Base-by-base conservation (phyloP, 2,797 vertebrate genomes). In the Brachyrhaphis roseni region DNA sequence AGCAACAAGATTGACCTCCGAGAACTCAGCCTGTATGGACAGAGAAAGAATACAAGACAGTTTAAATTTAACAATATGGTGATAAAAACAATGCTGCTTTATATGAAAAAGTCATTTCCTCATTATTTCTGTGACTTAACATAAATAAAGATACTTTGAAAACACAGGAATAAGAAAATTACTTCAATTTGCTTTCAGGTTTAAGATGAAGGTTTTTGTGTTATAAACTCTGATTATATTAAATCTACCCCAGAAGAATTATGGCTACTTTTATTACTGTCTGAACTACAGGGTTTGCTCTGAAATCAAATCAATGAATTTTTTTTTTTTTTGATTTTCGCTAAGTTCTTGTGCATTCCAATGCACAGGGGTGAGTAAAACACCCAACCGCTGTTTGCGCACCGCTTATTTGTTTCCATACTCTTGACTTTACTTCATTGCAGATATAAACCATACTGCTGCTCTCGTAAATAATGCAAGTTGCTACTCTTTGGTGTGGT, bases 1-100 rank as follows among this genome's bases (percentile, higher is more conserved):
- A 75, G 98, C 96, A 91, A 98, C 91, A 43, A 99, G 96, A 91
- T 98, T 99, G 88, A 99, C 94, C 90, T 99, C 98, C 34, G 98
- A 98, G 94, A 99, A 99, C 86, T 98, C 97, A 2, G 97, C 98
- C 98, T 99, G 36, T 1, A 85, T 75, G 46, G 62, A 92, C 2
- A 13, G 59, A 82, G 47, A 82, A 23, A 78, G 8, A 12, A 77
- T 31, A 82, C 8, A 74, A 3, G 10, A 76, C 10, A n/a, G 10
- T 74, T 78, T 55, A 4, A 72, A 53, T 16, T 59, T 57, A 31
- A 8, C 10, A 68, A 6, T 5, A 43, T 41, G 36, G 8, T 41
- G 78, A n/a, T 45, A n/a, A 74, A 41, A 10, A n/a, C 39, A 16
- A 31, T 5, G 43, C 1, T 73, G 16, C 36, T 6, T 75, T 64